Base-by-base conservation (phyloP, 2,797 vertebrate genomes). In the Numenius phaeopus region DNA sequence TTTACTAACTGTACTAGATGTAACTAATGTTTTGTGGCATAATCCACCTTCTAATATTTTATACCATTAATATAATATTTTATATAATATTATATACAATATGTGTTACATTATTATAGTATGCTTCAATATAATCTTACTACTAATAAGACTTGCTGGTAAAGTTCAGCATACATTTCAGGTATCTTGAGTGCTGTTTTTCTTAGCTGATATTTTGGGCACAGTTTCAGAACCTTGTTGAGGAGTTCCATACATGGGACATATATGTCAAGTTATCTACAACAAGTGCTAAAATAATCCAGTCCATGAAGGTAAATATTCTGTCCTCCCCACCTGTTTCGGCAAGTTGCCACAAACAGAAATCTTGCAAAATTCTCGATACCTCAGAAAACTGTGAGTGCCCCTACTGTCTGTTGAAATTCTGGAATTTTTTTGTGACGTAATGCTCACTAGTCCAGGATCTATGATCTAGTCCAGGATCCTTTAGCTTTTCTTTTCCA, bases 221-320 rank as follows among this genome's bases (percentile, higher is more conserved):
- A 23, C 65, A 30, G 72, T 93, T 98, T 94, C 86, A 88, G 84
- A 86, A 77, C 61, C 52, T 95, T n/a, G 47, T 58, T 66, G 66
- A 86, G 5, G 23, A 61, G 44, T 66, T 80, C 37, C 14, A 52
- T 73, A 76, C 59, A 59, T 70, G 42, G 59, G 42, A 65, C 20
- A 4, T 30, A 10, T 8, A 17, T 37, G 30, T 47, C 66, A 69
- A 14, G 27, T 73, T 88, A 37, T 50, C 30, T 55, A 9, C 42
- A 80, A 50, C 39, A 96, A 96, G 58, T 75, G 32, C 7, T 11
- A 29, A 59, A 92, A 82, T 44, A 93, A 82, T 83, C 20, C 47
- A 82, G 0, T 81, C 27, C 61, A 37, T 44, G 22, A 52, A 67
- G 32, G 42, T 62, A 76, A 83, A 66, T 58, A 55, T 39, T 58